Evolutionary conservation across 2,888 invertebrate genomes (phyloP), one percentile per base, ranked within the genome.

Genomic region (Erpobdella octoculata): DNA sequence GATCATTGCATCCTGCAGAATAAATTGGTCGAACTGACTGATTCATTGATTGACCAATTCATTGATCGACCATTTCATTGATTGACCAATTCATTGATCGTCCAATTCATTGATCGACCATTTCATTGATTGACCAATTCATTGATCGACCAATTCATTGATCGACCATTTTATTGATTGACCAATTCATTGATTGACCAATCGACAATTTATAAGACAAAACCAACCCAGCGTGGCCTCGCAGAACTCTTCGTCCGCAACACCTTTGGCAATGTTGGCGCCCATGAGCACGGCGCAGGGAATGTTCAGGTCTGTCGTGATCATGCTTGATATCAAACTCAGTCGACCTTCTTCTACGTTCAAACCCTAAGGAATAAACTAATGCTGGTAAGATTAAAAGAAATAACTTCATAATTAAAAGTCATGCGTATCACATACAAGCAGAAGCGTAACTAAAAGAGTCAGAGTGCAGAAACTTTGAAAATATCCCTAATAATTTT

Each of bases 221-320:
- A 9, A 2, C 66, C 74, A 81, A 87, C 89, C 97, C 79, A 98
- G 93, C 1, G 98, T 99, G 0, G 98, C 96, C 85, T 98, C 98
- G 83, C 97, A 98, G 86, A 96, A 98, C 84, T 93, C 91, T 81
- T 93, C 96, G 46, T 91, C 90, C 0, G 97, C 98, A 2, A 97
- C 95, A 87, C 98, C 98, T 76, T 90, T 89, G 59, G 98, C 98
- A 77, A 98, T 88, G 85, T 98, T 98, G 71, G 97, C 97, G 70
- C 97, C 98, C 98, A 99, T 98, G 71, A 99, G 86, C 5, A 96
- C 96, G 36, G 92, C 90, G 80, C 94, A 91, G 72, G 92, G 91
- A 80, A 98, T 93, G 80, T 90, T 89, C 76, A 99, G 86, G 78
- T 89, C 88, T 74, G 89, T 87, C 69, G 90, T 89, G 81, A 98